A percentile compares a stretch with the other conserved stretches of the same genome.
Conservation (phyloP, 2,113 vertebrate species). For the Saccopteryx leptura region DNA sequence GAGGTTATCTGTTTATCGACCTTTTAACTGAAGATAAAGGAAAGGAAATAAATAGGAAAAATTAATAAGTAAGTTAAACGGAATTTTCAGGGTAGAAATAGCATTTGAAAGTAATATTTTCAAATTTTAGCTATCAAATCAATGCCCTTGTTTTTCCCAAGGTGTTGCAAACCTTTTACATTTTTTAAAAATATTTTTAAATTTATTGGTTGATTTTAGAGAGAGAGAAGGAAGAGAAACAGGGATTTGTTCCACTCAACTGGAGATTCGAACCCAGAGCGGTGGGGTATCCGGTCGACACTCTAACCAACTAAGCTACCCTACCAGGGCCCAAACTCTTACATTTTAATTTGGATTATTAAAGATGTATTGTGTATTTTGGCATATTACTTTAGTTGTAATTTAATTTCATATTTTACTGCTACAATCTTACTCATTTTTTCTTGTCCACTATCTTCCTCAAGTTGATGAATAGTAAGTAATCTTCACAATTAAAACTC, state of each 20-base stretch:
- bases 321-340: too few species aligned
- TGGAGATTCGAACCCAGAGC: too few species aligned
- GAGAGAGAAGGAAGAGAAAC: too few species aligned
- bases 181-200: too few species aligned
- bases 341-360: neutral
- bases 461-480: neutral
- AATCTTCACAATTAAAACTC: slow-evolving; percentile 36
- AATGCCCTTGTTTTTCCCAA: neutral
- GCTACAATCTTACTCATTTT: slow-evolving; percentile 19
- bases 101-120: neutral
- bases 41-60: neutral
- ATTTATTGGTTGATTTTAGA: too few species aligned
- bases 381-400: neutral
- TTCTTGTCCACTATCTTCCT: neutral
- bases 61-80: neutral
- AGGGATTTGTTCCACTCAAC: too few species aligned
- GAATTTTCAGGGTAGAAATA: neutral
- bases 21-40: slow-evolving; percentile 11
- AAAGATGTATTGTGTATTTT: neutral
- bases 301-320: too few species aligned
- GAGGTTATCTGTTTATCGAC: neutral
- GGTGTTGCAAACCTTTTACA: too few species aligned
- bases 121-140: neutral
- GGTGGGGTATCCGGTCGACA: too few species aligned
- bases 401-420: neutral